Percentiles rank a stretch among this genome's conserved stretches.
phyloP scores from a whole-genome alignment of 2,113 vertebrate genomes.

The Apeltes quadracus region DNA sequence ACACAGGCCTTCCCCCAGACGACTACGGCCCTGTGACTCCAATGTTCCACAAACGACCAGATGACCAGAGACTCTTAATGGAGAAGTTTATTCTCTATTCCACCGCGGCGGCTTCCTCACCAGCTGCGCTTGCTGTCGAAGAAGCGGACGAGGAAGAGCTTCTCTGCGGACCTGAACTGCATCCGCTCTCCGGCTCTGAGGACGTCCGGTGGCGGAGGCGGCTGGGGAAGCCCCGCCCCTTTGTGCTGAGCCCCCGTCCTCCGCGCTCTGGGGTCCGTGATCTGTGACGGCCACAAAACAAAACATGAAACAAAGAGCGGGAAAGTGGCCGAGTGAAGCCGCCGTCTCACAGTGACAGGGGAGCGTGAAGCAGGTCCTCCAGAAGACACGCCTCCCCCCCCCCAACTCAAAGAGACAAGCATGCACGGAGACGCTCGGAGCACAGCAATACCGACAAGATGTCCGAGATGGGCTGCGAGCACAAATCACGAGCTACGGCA shows the following conservation, averaged over 20 bases:
- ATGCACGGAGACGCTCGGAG: conserved; percentile 45
- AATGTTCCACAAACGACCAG: too few species aligned
- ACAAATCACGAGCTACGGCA: conserved; percentile 73
- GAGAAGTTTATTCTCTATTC: not conserved
- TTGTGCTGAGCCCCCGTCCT: conserved; percentile 86
- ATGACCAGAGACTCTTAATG: not conserved
- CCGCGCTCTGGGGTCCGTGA: conserved; percentile 90
- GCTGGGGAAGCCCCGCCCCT: conserved; percentile 88
- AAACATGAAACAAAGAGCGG: not conserved
- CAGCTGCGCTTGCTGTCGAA: conserved; percentile 97
- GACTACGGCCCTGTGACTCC: too few species aligned
- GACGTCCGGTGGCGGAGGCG: conserved; percentile 85
- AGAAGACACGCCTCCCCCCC: not conserved
- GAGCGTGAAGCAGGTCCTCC: not conserved
- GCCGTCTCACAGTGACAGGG: too few species aligned
- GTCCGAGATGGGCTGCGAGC: conserved; percentile 44
- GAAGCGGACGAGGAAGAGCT: conserved; percentile 93
- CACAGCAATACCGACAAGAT: conserved; percentile 36
- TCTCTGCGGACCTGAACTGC: conserved; percentile 96
- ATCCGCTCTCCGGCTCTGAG: conserved; percentile 93
- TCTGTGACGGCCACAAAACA: conserved; percentile 74
- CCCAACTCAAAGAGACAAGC: conserved; percentile 32
- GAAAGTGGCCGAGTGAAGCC: conserved; percentile 2
- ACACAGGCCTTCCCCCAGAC: too few species aligned
- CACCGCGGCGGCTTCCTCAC: conserved; percentile 76